Evolutionary conservation across 2,113 vertebrate genomes (phyloP).

Genomic region (Dipodomys merriami): DNA sequence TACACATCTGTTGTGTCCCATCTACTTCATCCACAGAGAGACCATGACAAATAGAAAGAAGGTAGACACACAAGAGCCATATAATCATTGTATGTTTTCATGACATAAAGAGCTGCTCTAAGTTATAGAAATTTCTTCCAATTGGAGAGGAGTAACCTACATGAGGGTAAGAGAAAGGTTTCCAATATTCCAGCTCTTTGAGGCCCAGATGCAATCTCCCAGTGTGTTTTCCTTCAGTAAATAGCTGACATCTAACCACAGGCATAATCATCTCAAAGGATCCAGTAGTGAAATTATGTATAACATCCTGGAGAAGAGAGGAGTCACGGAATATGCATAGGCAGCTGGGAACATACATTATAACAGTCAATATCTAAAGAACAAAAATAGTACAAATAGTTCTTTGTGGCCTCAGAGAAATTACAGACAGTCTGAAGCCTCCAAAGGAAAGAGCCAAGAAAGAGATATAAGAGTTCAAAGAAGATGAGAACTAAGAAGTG

Average conservation of each 20-base stretch:
- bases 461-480: background rate
- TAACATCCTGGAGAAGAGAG: background rate
- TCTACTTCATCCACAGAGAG: background rate
- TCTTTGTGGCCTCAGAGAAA: conserved; percentile 4
- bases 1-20: background rate
- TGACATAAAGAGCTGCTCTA: background rate
- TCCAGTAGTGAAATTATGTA: background rate
- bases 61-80: background rate
- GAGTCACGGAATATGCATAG: background rate
- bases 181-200: background rate
- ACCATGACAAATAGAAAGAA: background rate
- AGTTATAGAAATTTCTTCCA: background rate
- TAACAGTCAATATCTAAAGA: background rate
- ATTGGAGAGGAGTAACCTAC: background rate
- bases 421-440: background rate
- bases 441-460: conserved; percentile 26
- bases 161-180: background rate
- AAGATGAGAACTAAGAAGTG: background rate
- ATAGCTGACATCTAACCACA: background rate
- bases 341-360: background rate
- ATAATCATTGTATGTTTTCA: background rate
- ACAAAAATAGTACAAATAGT: background rate
- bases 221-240: background rate
- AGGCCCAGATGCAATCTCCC: background rate
- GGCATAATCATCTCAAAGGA: background rate